phyloP scores from a whole-genome alignment of 2,888 invertebrate genomes.

The Laothoe populi region DNA sequence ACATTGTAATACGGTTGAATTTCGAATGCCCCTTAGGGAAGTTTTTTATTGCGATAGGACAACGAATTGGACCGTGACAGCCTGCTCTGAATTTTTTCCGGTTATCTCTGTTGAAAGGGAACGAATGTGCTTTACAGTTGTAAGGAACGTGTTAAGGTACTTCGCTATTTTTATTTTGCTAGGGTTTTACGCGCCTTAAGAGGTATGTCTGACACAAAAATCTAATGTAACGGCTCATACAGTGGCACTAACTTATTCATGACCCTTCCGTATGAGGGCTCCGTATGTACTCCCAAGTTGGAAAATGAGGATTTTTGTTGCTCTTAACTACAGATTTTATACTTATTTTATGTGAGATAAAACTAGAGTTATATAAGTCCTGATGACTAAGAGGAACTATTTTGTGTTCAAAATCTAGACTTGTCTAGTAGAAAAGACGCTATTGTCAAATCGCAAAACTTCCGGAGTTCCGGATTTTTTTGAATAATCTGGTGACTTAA shows the following conservation, averaged over 20 bases:
- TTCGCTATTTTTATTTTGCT: constrained; percentile 28
- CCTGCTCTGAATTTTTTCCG: constrained; percentile 66
- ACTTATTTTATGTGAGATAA: not conserved
- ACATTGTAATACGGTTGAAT: constrained; percentile 41
- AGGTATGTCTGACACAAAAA: constrained; percentile 20
- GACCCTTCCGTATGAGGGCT: constrained; percentile 7
- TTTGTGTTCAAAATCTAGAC: no score
- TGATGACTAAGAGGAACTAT: no score
- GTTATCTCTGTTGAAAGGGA: constrained; percentile 55
- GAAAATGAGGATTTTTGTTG: not conserved
- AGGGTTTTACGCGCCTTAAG: constrained; percentile 20
- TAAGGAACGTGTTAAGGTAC: constrained; percentile 27
- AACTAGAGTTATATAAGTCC: no score
- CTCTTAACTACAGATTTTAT: not conserved
- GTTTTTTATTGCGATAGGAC: constrained; percentile 39
- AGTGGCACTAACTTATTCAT: constrained; percentile 17
- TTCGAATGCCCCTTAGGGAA: constrained; percentile 36
- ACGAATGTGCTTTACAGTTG: constrained; percentile 27
- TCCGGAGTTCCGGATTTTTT: no score
- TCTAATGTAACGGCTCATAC: constrained; percentile 16
- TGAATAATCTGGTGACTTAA: no score
- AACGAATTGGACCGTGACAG: constrained; percentile 67
- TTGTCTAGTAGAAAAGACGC: no score
- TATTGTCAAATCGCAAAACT: no score
- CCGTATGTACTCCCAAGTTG: not conserved